Percentiles rank a stretch among this genome's conserved stretches.
Conservation (phyloP, 2,113 vertebrate species). For the Muntiacus reevesi region DNA sequence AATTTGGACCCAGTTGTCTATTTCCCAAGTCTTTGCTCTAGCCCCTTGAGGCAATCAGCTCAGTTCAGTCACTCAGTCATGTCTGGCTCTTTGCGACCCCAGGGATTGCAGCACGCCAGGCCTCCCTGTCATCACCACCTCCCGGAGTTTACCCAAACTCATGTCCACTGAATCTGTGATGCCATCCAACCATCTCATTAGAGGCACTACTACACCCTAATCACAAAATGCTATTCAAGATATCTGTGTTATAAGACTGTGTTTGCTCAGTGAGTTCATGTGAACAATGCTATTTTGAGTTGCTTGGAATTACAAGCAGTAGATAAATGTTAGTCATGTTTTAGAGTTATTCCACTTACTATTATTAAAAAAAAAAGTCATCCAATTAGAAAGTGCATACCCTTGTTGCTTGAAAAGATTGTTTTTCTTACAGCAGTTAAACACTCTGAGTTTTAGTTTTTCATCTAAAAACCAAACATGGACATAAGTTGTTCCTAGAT, state of each 20-base stretch:
- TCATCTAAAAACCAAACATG: neutral
- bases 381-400: neutral
- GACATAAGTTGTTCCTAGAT: neutral
- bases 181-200: neutral
- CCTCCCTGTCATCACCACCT: neutral
- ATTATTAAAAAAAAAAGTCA: neutral
- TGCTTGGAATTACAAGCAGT: neutral
- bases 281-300: neutral
- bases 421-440: neutral
- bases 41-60: too few species aligned
- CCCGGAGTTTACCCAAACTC: rapidly evolving
- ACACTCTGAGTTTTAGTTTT: neutral
- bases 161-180: rapidly evolving
- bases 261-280: neutral
- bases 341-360: neutral
- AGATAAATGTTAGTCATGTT: neutral
- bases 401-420: neutral
- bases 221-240: neutral
- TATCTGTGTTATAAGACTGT: neutral
- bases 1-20: neutral
- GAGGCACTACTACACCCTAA: neutral
- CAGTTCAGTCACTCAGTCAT: neutral
- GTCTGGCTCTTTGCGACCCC: neutral
- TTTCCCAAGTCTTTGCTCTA: neutral
- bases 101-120: neutral